A percentile compares a stretch with the other conserved stretches of the same genome.
Conservation (phyloP, 2,888 invertebrate genomes). For the Cecidostiba fungosa region DNA sequence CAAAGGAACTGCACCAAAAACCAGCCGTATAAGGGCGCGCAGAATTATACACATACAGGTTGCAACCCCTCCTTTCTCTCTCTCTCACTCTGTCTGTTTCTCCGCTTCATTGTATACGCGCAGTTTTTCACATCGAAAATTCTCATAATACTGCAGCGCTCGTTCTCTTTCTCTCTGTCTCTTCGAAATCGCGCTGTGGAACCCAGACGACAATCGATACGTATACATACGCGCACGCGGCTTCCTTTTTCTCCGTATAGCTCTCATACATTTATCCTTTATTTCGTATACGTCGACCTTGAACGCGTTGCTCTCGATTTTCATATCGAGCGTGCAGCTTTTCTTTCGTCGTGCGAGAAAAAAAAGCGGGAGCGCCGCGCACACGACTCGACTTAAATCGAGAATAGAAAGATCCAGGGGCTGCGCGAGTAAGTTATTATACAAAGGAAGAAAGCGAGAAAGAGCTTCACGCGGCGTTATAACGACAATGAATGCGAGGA, state of each 20-base stretch:
- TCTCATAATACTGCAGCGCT: background rate
- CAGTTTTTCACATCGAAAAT: no score
- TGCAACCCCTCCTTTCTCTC: background rate
- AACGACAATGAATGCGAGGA: background rate
- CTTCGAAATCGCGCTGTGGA: background rate
- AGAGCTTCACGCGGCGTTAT: background rate
- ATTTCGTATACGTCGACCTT: background rate
- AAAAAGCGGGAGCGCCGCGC: background rate
- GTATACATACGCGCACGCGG: background rate
- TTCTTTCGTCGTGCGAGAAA: background rate
- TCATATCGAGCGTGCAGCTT: background rate
- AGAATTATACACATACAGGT: background rate
- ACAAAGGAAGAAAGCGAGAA: background rate
- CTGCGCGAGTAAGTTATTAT: background rate
- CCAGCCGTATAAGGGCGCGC: background rate
- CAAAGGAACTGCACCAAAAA: background rate
- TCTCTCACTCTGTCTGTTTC: background rate
- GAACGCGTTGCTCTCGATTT: background rate
- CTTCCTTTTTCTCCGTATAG: background rate
- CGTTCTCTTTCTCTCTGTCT: background rate
- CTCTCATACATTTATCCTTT: background rate
- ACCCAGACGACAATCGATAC: background rate
- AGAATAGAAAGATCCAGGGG: background rate
- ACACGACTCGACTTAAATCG: background rate
- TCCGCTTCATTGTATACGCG: background rate